These are phyloP conservation scores for Himalopsyche phryganea DNA, from an alignment of 1,140 invertebrate genomes.

Conservation along the genomic window DNA sequence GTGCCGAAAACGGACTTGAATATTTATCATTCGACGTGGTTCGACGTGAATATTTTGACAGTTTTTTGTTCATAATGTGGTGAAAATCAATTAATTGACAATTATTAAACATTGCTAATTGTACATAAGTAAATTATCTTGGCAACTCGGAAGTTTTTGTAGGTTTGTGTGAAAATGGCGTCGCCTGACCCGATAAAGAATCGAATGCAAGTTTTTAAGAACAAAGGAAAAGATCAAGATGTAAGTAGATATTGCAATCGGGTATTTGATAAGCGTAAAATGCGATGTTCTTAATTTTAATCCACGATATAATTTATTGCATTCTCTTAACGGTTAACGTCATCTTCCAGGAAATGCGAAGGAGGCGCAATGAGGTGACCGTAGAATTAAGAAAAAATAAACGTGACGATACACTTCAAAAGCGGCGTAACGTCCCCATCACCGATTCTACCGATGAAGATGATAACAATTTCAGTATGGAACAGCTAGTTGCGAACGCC, in stretches of 20 bases:
- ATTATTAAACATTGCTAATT: too few species aligned
- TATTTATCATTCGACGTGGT: too few species aligned
- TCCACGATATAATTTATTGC: not conserved
- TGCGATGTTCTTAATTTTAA: not conserved
- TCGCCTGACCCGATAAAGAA: conserved; percentile 69
- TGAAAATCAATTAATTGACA: conserved; percentile 8
- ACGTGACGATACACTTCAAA: conserved; percentile 92
- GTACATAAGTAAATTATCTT: too few species aligned
- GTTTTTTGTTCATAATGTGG: conserved; percentile 14
- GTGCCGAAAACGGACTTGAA: conserved; percentile 6
- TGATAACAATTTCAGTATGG: conserved; percentile 68
- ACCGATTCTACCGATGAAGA: conserved; percentile 78
- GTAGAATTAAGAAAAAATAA: conserved; percentile 96
- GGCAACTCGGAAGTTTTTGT: conserved; percentile 38
- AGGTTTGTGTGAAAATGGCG: conserved; percentile 63
- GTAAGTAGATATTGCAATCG: conserved; percentile 61
- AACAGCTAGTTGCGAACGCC: conserved; percentile 70
- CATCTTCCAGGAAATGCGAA: conserved; percentile 83
- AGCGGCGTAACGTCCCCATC: conserved; percentile 89
- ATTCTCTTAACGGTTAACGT: conserved; percentile 4
- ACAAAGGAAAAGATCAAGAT: conserved; percentile 95
- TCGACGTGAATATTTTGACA: conserved; percentile 14
- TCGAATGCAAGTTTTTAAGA: conserved; percentile 91
- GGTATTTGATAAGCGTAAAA: not conserved
- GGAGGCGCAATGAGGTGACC: conserved; percentile 91